These are phyloP conservation scores for Mionectes olivaceus DNA, from an alignment of 2,797 vertebrate genomes.

Conservation along the genomic window DNA sequence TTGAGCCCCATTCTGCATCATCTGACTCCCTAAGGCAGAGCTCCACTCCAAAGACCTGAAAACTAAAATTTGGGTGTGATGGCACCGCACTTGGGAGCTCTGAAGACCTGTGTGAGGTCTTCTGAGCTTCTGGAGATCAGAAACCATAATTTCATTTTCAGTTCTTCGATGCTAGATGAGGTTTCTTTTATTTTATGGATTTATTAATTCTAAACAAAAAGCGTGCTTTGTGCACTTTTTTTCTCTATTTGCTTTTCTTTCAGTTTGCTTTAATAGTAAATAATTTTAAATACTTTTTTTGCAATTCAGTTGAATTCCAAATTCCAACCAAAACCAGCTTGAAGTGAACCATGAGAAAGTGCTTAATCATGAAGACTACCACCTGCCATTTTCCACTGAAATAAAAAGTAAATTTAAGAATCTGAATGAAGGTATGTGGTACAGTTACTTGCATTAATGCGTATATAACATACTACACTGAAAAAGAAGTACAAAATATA, in stretches of 20 bases:
- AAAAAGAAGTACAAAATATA: neutral
- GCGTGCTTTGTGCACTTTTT: neutral
- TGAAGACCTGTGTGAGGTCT: neutral
- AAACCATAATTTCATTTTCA: neutral
- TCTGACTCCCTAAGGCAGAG: neutral
- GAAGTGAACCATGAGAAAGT: neutral
- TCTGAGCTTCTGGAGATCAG: neutral
- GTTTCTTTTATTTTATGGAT: neutral
- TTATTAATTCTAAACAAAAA: neutral
- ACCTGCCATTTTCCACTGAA: constrained; percentile 17
- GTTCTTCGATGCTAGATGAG: neutral
- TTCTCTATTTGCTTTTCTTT: neutral
- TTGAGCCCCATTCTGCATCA: neutral
- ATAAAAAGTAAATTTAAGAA: constrained; percentile 12
- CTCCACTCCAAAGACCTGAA: neutral
- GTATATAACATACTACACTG: neutral
- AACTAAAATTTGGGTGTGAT: neutral
- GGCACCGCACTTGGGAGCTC: neutral
- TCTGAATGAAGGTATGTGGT: neutral
- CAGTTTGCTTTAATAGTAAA: neutral
- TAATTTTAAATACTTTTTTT: neutral
- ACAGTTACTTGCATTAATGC: neutral
- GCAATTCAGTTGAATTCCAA: neutral
- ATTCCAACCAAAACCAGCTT: neutral
- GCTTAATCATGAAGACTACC: neutral